Evolutionary conservation across 2,797 vertebrate genomes (phyloP).

Genomic region (Onychomys arenicola): DNA sequence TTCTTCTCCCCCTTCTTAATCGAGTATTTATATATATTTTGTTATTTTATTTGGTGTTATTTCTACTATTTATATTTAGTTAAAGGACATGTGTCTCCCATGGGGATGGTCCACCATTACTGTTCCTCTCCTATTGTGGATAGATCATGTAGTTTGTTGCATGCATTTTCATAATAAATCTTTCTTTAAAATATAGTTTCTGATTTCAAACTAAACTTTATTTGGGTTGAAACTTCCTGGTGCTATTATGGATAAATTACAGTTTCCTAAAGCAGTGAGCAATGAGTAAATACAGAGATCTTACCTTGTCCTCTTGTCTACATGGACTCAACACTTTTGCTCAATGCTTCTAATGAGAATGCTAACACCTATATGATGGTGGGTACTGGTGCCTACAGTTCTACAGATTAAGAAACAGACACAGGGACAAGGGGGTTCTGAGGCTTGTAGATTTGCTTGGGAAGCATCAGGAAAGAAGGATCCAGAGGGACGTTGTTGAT

Average conservation of each 20-base stretch:
- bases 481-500: neutral
- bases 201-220: conserved; percentile 51
- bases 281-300: neutral
- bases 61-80: conserved; percentile 63
- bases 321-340: neutral
- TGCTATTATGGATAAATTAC: neutral
- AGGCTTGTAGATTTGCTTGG: neutral
- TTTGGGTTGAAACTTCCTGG: neutral
- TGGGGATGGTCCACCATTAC: conserved; percentile 50
- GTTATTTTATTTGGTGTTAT: neutral
- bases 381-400: neutral
- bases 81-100: conserved; percentile 46
- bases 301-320: neutral
- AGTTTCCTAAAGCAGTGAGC: neutral
- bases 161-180: conserved; percentile 76
- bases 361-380: neutral
- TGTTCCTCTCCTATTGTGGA: conserved; percentile 45
- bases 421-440: neutral
- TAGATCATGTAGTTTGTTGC: neutral
- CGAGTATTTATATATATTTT: neutral
- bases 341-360: neutral
- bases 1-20: neutral
- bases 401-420: neutral
- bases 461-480: neutral
- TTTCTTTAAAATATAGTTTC: neutral